Evolutionary conservation across 2,888 invertebrate species (phyloP), one percentile per base, ranked within the genome.

Genomic region (Altica lythri): DNA sequence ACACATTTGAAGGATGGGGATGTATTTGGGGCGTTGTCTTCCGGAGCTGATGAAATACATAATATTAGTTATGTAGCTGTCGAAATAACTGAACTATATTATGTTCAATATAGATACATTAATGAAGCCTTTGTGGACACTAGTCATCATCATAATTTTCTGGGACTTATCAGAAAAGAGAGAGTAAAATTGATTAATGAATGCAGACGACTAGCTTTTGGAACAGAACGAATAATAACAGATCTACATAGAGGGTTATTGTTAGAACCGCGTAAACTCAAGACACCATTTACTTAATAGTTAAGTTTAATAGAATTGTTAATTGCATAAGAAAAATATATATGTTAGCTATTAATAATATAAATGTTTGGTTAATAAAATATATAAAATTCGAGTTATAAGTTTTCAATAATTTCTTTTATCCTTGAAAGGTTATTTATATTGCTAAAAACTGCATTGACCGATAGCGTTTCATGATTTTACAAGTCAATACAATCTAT

Each of bases 1-100:
- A 69, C 68, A 16, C 79, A 79, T 60, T 64, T 81, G 5, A 77
- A 81, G 60, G 84, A 83, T 55, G 83, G 83, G 0, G 80, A 74
- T 18, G 68, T 74, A 54, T 77, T 80, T 57, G 80, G 80, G 4
- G 1, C 4, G 4, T 12, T 30, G 10, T 3, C 2, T 29, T 10
- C n/a, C 5, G 2, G 3, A 29, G 2, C 29, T 29, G 12, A 12
- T 4, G 13, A 13, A 16, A 2, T 12, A 30, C 2, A 12, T 30
- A 8, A 4, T 12, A 9, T 14, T 2, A 34, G 8, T 16, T 34
- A 34, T 8, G 34, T 34, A 9, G 34, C 34, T 14, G 9, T 16
- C 1, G 34, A 34, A 34, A 34, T 34, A 16, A 34, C 34, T 8
- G 34, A 34, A 34, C 2, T 34, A 16, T 34, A 34, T 16, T 34